Conservation (phyloP, 2,888 invertebrate species). For the Falcaria lacertinaria region DNA sequence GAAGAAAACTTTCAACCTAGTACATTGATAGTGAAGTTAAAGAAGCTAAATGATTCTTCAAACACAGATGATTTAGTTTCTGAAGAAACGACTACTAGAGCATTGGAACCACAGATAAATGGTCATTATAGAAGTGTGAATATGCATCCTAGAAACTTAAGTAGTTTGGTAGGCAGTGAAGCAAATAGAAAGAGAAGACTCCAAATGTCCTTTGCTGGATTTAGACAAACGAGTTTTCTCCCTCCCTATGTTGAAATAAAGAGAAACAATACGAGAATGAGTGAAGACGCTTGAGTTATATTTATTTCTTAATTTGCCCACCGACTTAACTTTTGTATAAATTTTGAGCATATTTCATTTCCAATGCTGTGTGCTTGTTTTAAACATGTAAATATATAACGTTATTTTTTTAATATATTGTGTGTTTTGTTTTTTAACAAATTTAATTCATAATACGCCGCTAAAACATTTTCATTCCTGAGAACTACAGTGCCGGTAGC, state of each 20-base stretch:
- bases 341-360: neutral
- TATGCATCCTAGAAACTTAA: constrained; percentile 39
- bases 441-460: no score
- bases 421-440: neutral
- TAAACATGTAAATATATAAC: neutral
- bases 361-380: neutral
- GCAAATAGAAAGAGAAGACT: constrained; percentile 50
- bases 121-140: constrained; percentile 62
- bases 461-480: no score
- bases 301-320: constrained; percentile 6
- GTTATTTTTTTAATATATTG: neutral
- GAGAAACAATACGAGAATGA: constrained; percentile 43
- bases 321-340: constrained; percentile 19
- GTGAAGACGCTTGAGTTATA: constrained; percentile 6
- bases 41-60: constrained; percentile 14
- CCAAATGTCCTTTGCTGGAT: constrained; percentile 44
- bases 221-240: constrained; percentile 39
- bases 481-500: no score
- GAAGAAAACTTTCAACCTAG: constrained; percentile 22
- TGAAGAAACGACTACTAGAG: constrained; percentile 27
- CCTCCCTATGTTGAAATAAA: constrained; percentile 63
- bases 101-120: constrained; percentile 62
- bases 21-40: constrained; percentile 38
- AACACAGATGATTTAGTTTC: constrained; percentile 13
- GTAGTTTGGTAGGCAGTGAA: constrained; percentile 39